Evolutionary conservation across 2,888 invertebrate species (phyloP), one percentile per base, ranked within the genome.

Genomic region (Agrochola lota): DNA sequence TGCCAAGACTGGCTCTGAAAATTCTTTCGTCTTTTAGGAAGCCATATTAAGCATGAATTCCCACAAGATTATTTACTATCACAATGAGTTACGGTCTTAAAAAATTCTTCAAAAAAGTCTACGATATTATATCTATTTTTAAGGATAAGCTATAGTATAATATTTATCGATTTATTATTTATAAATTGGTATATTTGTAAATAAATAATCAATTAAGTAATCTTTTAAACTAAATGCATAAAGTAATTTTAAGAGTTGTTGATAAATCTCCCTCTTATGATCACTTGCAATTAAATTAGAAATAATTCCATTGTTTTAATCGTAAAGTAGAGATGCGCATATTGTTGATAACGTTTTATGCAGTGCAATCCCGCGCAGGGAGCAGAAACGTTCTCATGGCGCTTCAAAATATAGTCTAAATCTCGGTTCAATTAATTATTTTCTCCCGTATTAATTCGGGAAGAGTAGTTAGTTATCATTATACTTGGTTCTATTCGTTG

Each of bases 401-500:
- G 35, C 8, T 46, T 64, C 12, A 1, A 46, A n/a, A 46, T 55
- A 23, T 67, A 52, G n/a, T 60, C 15, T 23, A 43, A 73, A 26
- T 52, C 4, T 63, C 5, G 46, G n/a, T 46, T 52, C 23, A 11
- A 15, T 35, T 17, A 55, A 60, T 11, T 15, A 20, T 55, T 77
- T 71, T 12, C 62, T 12, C 57, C 63, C 71, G 26, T 40, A 43
- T 7, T 17, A 7, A 57, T 2, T 43, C 49, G 80, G 80, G 66
- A 43, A 23, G 52, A 62, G 71, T 74, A 80, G 71, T 35, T 84
- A 82, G 70, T 72, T 78, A 43, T 55, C 49, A 62, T 26, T 74
- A 74, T 67, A 84, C 78, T 69, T 81, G 71, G 80, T 80, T 63
- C 64, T 83, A 76, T 74, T 74, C 74, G 75, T 76, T 78, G n/a